Base-by-base conservation (phyloP, 2,888 invertebrate genomes). In the Lacanobia oleracea region DNA sequence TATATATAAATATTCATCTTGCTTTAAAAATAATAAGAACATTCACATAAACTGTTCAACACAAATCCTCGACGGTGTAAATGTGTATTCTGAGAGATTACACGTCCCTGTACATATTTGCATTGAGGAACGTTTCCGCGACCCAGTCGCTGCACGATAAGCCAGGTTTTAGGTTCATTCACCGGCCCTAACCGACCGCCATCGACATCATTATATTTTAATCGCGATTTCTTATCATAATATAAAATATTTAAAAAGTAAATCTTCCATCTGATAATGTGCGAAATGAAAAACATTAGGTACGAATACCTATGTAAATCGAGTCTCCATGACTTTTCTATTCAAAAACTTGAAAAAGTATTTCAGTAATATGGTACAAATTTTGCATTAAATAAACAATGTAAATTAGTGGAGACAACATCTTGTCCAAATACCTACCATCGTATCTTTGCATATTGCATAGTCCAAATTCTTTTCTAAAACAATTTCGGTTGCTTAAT, bases 101-200 rank as follows among this genome's bases (percentile, higher is more conserved):
- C 72, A 62, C 68, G 69, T 69, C 73, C 64, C 61, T 77, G 65
- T 79, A 82, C 84, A 85, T 88, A 89, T 89, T 90, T 88, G 87
- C 87, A 86, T 88, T 88, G 75, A 77, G 79, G 86, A 81, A 77
- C 86, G 75, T 89, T 91, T 91, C 88, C 89, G 87, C 87, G 83
- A 86, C 80, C 70, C 86, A 85, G 89, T 88, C 89, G 79, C 70
- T 83, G 91, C 59, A 91, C 92, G 93, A 94, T 94, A 93, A 93
- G 88, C 86, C 75, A 72, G 79, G 86, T 80, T 89, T 87, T 82
- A 72, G 87, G 93, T 91, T 94, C 92, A 88, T 91, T 93, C 90
- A 93, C 93, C 76, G 84, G 75, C 65, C 77, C 81, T 82, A 82
- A 79, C 82, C 74, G 82, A 69, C 72, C 62, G 71, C 64, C 73